phyloP scores from a whole-genome alignment of 2,797 vertebrate species.

The Arremon brunneinucha region DNA sequence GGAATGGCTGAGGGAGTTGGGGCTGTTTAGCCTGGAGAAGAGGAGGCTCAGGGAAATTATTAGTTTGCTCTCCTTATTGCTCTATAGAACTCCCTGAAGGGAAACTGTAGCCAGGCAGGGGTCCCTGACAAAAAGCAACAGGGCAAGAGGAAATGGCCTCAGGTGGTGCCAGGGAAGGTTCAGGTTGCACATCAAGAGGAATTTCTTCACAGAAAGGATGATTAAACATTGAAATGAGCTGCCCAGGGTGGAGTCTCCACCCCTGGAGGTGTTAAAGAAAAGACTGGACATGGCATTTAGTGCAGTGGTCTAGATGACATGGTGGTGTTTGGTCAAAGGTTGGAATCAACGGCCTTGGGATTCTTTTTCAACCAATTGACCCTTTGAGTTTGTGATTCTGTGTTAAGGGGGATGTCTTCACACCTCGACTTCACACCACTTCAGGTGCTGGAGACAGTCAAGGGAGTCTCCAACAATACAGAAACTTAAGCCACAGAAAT shows the following conservation, averaged over 20 bases:
- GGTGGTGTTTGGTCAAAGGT: background rate
- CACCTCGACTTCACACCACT: background rate
- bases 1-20: background rate
- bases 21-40: background rate
- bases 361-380: background rate
- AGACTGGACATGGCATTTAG: too few relatives aligned
- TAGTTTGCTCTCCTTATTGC: too few relatives aligned
- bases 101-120: background rate
- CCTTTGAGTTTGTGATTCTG: background rate
- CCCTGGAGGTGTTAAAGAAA: background rate
- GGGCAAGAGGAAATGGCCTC: background rate
- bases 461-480: background rate
- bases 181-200: background rate
- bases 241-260: too few relatives aligned
- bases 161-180: background rate
- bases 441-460: accelerated
- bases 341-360: background rate
- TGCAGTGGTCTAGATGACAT: background rate
- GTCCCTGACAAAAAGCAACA: background rate
- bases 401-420: background rate
- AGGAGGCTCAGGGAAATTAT: background rate
- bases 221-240: background rate
- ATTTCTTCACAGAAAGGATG: background rate
- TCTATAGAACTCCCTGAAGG: background rate
- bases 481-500: background rate